phyloP scores from a whole-genome alignment of 2,888 invertebrate species.

The Malthinus flaveolus region DNA sequence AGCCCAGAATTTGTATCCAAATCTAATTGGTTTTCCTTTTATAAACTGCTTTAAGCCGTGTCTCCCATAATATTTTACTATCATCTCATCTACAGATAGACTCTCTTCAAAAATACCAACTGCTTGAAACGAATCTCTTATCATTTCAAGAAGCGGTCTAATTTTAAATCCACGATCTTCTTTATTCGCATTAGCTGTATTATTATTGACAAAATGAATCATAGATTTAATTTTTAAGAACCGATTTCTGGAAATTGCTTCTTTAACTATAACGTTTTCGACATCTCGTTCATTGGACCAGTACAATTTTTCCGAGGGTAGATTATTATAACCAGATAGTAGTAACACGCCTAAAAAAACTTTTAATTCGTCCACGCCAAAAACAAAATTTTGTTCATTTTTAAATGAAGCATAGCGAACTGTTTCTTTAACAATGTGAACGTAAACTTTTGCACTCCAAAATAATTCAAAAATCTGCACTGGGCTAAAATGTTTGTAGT shows the following conservation, averaged over 20 bases:
- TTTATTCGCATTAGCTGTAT: background rate
- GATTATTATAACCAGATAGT: background rate
- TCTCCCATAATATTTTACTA: slow-evolving; percentile 19
- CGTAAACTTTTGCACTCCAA: background rate
- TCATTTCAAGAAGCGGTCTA: background rate
- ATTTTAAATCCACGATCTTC: slow-evolving; percentile 6
- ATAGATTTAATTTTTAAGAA: slow-evolving; percentile 1
- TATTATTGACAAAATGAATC: too few relatives aligned
- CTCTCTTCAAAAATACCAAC: slow-evolving; percentile 4
- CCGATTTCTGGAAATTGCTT: background rate
- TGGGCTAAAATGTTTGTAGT: background rate
- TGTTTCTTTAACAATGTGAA: background rate
- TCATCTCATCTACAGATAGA: slow-evolving; percentile 21
- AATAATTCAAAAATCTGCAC: background rate
- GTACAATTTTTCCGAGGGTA: background rate
- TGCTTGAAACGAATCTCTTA: background rate
- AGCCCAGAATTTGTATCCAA: slow-evolving; percentile 21
- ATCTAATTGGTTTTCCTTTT: slow-evolving; percentile 14
- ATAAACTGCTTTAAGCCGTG: slow-evolving; percentile 20
- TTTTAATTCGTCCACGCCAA: background rate
- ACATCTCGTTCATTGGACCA: background rate
- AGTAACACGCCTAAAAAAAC: background rate
- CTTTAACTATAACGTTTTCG: background rate
- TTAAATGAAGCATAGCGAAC: background rate
- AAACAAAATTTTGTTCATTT: too few relatives aligned